Evolutionary conservation across 2,888 invertebrate species (phyloP).

Genomic region (Electrophaes corylata): DNA sequence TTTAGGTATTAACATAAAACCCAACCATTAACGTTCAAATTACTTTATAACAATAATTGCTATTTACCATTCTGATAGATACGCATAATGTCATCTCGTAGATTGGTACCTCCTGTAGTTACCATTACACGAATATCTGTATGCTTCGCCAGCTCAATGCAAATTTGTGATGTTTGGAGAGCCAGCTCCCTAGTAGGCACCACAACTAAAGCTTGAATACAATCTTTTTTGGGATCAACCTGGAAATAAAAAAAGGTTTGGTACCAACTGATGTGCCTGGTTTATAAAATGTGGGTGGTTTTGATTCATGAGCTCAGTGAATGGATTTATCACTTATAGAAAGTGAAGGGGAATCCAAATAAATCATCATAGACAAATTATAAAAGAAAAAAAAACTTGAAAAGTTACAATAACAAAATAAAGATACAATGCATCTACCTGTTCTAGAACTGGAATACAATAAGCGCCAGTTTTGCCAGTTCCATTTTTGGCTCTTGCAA

Average conservation of each 20-base stretch:
- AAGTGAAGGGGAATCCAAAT: conserved; percentile 83
- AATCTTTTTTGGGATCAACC: conserved; percentile 94
- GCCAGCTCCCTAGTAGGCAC: conserved; percentile 99
- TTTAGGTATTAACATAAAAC: too few relatives aligned
- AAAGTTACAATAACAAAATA: too few relatives aligned
- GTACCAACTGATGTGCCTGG: background rate
- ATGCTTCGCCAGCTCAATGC: conserved; percentile 99
- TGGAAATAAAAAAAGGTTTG: conserved; percentile 42
- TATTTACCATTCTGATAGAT: conserved; percentile 96
- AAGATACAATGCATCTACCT: too few relatives aligned
- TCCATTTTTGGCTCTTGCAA: conserved; percentile 99
- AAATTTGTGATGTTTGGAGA: conserved; percentile 99
- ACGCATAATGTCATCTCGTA: conserved; percentile 99
- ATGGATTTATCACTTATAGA: conserved; percentile 70
- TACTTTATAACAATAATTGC: too few relatives aligned
- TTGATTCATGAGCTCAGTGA: conserved; percentile 25
- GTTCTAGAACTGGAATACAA: conserved; percentile 98
- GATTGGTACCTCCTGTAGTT: conserved; percentile 98
- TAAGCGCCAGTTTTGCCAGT: conserved; percentile 99
- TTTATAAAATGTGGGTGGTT: background rate
- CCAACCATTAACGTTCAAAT: too few relatives aligned
- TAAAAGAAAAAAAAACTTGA: too few relatives aligned
- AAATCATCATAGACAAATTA: conserved; percentile 63
- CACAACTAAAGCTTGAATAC: conserved; percentile 98
- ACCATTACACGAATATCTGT: conserved; percentile 99